Evolutionary conservation across 1,140 invertebrate species (phyloP).

Genomic region (Melitaea cinxia): DNA sequence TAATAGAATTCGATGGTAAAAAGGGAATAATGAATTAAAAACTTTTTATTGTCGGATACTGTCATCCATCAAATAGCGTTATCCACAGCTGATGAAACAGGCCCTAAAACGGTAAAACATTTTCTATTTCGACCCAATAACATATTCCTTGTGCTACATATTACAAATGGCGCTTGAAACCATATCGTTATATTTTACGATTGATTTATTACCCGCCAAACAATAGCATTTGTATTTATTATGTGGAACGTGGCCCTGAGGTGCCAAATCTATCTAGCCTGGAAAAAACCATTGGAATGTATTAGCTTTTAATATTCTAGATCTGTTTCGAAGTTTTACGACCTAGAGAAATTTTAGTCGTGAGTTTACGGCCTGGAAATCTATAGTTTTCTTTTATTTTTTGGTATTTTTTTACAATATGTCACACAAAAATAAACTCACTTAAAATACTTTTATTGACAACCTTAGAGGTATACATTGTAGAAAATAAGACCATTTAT

Average conservation of each 20-base stretch:
- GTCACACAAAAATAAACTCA: too few species aligned
- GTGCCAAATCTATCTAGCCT: constrained; percentile 33
- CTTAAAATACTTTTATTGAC: too few species aligned
- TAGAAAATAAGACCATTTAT: too few species aligned
- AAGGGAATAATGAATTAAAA: too few species aligned
- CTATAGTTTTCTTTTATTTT: too few species aligned
- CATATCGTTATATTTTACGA: constrained; percentile 12
- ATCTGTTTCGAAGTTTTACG: not conserved
- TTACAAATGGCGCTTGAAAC: constrained; percentile 3
- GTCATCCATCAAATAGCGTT: too few species aligned
- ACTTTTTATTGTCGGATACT: too few species aligned
- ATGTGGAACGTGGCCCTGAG: constrained; percentile 19
- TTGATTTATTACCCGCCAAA: constrained; percentile 32
- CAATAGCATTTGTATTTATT: constrained; percentile 24
- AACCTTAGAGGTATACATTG: too few species aligned
- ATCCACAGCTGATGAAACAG: too few species aligned
- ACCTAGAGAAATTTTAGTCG: too few species aligned
- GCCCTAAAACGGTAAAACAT: constrained; percentile 4
- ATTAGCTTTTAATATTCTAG: not conserved
- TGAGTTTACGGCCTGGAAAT: not conserved
- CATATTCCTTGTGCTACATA: constrained; percentile 1
- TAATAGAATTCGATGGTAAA: too few species aligned
- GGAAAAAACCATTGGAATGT: constrained; percentile 14
- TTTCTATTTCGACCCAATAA: constrained; percentile 17
- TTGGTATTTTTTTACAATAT: too few species aligned